A percentile compares a stretch with the other conserved stretches of the same genome.
phyloP scores from a whole-genome alignment of 92 coral and sea anemone species.

The Porites cylindrica region DNA sequence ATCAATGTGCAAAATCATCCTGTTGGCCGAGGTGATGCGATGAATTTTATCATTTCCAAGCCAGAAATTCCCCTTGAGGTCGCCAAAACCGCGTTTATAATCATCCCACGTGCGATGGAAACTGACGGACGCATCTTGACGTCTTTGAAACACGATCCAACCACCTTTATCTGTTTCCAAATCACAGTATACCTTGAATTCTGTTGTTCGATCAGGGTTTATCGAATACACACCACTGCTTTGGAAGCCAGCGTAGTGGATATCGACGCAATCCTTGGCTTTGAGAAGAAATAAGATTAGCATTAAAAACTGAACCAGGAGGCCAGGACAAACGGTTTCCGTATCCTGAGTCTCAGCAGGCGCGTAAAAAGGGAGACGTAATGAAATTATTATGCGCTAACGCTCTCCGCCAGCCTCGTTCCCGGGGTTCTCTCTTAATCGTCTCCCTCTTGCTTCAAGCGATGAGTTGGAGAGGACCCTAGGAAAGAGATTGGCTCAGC shows the following conservation, averaged over 20 bases:
- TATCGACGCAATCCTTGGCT: constrained; percentile 79
- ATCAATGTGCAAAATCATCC: constrained; percentile 67
- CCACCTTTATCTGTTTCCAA: constrained; percentile 79
- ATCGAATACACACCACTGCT: constrained; percentile 78
- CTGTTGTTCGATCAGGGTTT: constrained; percentile 68
- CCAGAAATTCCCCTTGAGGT: constrained; percentile 79
- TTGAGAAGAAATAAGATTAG: not conserved
- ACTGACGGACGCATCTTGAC: constrained; percentile 57
- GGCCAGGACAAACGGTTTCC: too few relatives aligned
- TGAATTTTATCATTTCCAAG: constrained; percentile 85
- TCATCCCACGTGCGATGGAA: constrained; percentile 77
- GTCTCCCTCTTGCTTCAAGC: too few relatives aligned
- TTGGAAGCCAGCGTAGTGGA: constrained; percentile 74
- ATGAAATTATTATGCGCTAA: too few relatives aligned
- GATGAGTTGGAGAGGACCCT: too few relatives aligned
- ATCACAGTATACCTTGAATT: constrained; percentile 80
- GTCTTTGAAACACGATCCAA: constrained; percentile 83
- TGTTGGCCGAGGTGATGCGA: constrained; percentile 63
- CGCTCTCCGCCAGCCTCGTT: too few relatives aligned
- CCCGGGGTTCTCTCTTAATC: too few relatives aligned
- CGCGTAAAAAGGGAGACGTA: too few relatives aligned
- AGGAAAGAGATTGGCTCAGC: too few relatives aligned
- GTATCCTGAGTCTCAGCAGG: too few relatives aligned
- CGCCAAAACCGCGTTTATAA: constrained; percentile 78
- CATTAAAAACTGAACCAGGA: not conserved